Conservation (phyloP, 2,113 vertebrate species). For the Chionomys nivalis region DNA sequence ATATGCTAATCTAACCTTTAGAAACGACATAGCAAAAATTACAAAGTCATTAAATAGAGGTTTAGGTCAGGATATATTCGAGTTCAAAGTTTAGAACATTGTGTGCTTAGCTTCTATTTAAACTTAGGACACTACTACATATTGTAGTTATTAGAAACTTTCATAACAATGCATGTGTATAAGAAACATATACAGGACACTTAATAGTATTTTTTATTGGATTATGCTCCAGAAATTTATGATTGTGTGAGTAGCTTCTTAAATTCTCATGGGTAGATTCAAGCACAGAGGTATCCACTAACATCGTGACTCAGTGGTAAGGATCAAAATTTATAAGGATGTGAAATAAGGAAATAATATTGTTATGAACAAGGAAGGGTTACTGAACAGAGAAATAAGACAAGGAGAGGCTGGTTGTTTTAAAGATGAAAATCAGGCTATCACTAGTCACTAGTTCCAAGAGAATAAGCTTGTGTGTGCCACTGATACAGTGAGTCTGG, state of each 20-base stretch:
- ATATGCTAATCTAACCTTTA: not conserved
- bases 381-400: not conserved
- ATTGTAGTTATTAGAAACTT: not conserved
- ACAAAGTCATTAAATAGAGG: not conserved
- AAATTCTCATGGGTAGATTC: not conserved
- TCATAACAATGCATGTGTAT: not conserved
- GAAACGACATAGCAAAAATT: not conserved
- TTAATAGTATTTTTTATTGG: not conserved
- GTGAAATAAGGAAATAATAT: not conserved
- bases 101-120: not conserved
- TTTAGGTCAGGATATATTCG: not conserved
- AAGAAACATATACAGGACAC: not conserved
- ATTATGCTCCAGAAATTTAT: not conserved
- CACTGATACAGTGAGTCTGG: not conserved
- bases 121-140: not conserved
- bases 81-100: slow-evolving; percentile 8
- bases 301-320: not conserved
- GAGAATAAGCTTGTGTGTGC: not conserved
- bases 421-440: not conserved
- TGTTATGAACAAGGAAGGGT: not conserved
- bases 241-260: not conserved
- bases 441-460: not conserved
- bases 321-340: not conserved
- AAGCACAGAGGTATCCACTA: not conserved
- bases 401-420: not conserved